Evolutionary conservation across 2,888 invertebrate genomes (phyloP), one percentile per base, ranked within the genome.

Genomic region (Doris montereyensis): DNA sequence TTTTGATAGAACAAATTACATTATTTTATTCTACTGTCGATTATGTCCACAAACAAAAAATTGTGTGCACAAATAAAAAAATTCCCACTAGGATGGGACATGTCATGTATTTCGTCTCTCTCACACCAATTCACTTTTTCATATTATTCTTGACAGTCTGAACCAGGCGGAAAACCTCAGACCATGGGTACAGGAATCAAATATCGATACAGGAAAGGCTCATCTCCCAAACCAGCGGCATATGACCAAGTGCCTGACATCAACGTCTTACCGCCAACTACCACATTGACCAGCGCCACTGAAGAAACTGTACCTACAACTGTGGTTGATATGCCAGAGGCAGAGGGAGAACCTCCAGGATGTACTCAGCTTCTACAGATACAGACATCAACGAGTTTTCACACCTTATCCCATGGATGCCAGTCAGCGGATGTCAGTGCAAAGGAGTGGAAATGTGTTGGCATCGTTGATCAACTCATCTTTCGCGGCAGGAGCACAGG

Each of bases 331-430:
- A n/a, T 5, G 1, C 5, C 41, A 41, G 17, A 41, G 17, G 5
- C 52, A 5, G 52, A 41, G 8, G 17, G 52, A 41, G 52, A 41
- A 5, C 52, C 52, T 5, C 72, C 41, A 26, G 72, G 21, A 52
- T 35, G 72, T 72, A 41, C 72, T 72, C 72, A 35, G 52, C 72
- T 41, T 72, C 72, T 1, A 72, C 72, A 5, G 72, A 72, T 26
- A 72, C 72, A 21, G 26, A 28, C 28, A 24, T 5, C 62, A n/a
- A n/a, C n/a, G n/a, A n/a, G n/a, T n/a, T n/a, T n/a, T n/a, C n/a
- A n/a, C n/a, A n/a, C n/a, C n/a, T n/a, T n/a, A n/a, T n/a, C n/a
- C 58, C 58, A 2, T n/a, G 10, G 58, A 58, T 21, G 58, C n/a
- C 10, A 26, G 17, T 24, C 60, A 4, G 24, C 17, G 60, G n/a